These are phyloP conservation scores for Pituophis catenifer DNA, from an alignment of 2,113 vertebrate species.

Conservation along the genomic window DNA sequence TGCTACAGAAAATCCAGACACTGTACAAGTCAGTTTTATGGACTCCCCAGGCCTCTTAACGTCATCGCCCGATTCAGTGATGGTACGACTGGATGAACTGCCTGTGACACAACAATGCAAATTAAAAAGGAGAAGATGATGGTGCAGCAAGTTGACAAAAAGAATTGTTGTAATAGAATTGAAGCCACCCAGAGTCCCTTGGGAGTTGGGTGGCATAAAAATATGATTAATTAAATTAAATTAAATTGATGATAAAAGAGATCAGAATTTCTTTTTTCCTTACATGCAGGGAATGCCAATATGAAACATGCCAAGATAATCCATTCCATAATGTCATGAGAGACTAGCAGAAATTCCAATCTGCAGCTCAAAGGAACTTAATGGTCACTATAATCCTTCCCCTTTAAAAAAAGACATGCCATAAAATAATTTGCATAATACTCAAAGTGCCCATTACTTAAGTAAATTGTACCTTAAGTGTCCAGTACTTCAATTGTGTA, in stretches of 20 bases:
- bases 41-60: background rate
- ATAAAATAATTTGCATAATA: background rate
- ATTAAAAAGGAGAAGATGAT: background rate
- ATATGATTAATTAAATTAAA: too few species aligned
- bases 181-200: too few species aligned
- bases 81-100: background rate
- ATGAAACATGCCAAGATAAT: background rate
- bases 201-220: too few species aligned
- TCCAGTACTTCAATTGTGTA: background rate
- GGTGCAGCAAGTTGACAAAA: background rate
- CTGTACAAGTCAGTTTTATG: background rate
- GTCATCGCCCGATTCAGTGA: background rate
- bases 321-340: background rate
- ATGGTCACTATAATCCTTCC: background rate
- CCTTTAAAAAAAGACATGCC: background rate
- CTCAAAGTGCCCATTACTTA: background rate
- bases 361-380: background rate
- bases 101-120: background rate
- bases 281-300: background rate
- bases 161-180: background rate
- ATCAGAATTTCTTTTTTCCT: background rate
- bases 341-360: background rate
- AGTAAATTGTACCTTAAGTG: background rate
- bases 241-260: background rate
- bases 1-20: conserved; percentile 8